These are phyloP conservation scores for Drosophila koepferae DNA, from an alignment of 2,888 invertebrate genomes.

Conservation along the genomic window DNA sequence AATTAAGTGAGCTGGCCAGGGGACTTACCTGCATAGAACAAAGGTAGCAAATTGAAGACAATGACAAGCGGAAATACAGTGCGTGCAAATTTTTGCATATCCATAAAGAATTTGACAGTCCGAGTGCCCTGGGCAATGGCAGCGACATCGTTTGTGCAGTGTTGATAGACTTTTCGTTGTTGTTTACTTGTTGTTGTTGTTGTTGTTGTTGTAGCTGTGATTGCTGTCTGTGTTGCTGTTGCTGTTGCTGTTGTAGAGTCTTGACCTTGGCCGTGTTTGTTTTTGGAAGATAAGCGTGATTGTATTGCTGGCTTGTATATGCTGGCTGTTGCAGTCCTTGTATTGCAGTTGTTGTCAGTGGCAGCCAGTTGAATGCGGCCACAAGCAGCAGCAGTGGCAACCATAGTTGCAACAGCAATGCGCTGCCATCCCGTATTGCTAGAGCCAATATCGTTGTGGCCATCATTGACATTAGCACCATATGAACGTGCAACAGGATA, in stretches of 20 bases:
- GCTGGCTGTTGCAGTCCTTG: conserved; percentile 19
- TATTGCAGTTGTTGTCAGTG: conserved; percentile 19
- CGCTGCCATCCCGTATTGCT: conserved; percentile 49
- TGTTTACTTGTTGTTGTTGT: conserved; percentile 37
- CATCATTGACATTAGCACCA: conserved; percentile 54
- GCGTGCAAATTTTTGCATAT: conserved; percentile 83
- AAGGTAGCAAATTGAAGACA: conserved; percentile 85
- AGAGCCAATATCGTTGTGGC: conserved; percentile 44
- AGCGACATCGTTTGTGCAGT: conserved; percentile 49
- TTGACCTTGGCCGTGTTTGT: conserved; percentile 53
- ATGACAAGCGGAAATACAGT: conserved; percentile 84
- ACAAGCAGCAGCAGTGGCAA: conserved; percentile 61
- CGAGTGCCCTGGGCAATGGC: conserved; percentile 48
- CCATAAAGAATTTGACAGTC: conserved; percentile 72
- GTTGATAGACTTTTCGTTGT: conserved; percentile 69
- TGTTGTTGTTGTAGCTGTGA: conserved; percentile 32
- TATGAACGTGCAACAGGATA: conserved; percentile 65
- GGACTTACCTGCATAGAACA: conserved; percentile 85
- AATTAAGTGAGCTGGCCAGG: conserved; percentile 28
- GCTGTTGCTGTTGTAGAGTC: conserved; percentile 38
- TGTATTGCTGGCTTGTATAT: conserved; percentile 57
- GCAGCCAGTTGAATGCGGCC: conserved; percentile 52
- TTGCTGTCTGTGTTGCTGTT: conserved; percentile 38
- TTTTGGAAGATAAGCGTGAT: conserved; percentile 83
- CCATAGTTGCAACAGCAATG: conserved; percentile 50